Conservation (phyloP, 2,888 invertebrate species). For the Vesta saturnalis region DNA sequence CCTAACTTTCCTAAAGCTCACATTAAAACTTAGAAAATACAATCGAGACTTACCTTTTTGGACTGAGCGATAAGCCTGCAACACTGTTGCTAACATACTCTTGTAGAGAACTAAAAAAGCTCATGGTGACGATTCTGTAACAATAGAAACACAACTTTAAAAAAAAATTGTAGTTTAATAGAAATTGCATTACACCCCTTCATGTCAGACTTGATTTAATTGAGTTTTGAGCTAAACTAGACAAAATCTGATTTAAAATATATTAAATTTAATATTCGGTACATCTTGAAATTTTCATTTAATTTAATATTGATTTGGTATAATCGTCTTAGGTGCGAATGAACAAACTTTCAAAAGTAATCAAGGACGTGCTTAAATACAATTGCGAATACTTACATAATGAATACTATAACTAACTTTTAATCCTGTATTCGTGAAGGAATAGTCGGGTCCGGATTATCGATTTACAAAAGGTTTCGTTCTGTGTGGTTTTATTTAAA, state of each 20-base stretch:
- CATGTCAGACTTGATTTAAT: not conserved
- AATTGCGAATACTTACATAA: no score
- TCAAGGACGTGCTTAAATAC: not conserved
- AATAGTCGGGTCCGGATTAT: no score
- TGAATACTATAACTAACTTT: no score
- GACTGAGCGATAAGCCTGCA: constrained; percentile 80
- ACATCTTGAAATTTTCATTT: constrained; percentile 17
- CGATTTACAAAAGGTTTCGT: no score
- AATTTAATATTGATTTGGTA: constrained; percentile 18
- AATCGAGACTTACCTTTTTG: constrained; percentile 61
- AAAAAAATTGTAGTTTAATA: no score
- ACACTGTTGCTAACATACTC: constrained; percentile 90
- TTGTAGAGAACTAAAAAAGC: constrained; percentile 86
- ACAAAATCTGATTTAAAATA: not conserved
- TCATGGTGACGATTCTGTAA: constrained; percentile 73
- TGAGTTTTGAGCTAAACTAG: not conserved
- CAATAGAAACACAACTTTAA: no score
- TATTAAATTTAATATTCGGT: constrained; percentile 9
- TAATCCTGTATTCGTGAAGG: no score
- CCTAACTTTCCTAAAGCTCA: not conserved
- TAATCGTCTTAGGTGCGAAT: not conserved
- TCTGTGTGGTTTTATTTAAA: no score
- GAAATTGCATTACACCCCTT: not conserved
- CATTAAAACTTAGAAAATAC: not conserved
- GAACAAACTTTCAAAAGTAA: not conserved